Evolutionary conservation across 2,888 invertebrate species (phyloP).

Genomic region (Meganola albula): DNA sequence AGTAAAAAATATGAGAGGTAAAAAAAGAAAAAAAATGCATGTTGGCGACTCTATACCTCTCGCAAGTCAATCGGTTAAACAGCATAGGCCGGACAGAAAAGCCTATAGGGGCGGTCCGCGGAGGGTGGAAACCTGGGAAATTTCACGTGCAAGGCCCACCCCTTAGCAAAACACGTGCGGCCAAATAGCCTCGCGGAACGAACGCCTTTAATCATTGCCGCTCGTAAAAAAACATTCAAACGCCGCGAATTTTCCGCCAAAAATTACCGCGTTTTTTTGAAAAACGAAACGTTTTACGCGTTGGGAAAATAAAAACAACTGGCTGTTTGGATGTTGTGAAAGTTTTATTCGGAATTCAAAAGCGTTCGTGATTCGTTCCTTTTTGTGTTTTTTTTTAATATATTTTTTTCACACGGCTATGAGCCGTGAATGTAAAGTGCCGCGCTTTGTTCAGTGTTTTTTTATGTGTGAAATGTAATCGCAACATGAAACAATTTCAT

Average conservation of each 20-base stretch:
- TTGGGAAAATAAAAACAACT: no score
- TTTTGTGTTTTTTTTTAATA: slow-evolving; percentile 22
- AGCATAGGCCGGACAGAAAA: slow-evolving; percentile 78
- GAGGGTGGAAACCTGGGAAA: slow-evolving; percentile 78
- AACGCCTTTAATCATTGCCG: slow-evolving; percentile 70
- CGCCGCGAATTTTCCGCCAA: slow-evolving; percentile 31
- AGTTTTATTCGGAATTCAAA: slow-evolving; percentile 21
- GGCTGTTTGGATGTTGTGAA: no score
- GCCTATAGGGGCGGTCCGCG: slow-evolving; percentile 77
- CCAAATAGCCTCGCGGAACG: slow-evolving; percentile 70
- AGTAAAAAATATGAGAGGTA: not conserved
- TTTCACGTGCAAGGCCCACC: slow-evolving; percentile 74
- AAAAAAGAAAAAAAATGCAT: slow-evolving; percentile 10
- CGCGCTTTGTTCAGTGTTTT: slow-evolving; percentile 53
- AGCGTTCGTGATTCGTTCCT: slow-evolving; percentile 12
- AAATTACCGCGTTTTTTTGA: slow-evolving; percentile 36
- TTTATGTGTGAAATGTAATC: slow-evolving; percentile 62
- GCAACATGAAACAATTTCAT: slow-evolving; percentile 70
- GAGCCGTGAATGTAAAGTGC: slow-evolving; percentile 53
- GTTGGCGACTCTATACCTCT: slow-evolving; percentile 46
- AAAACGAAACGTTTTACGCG: no score
- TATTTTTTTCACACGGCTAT: slow-evolving; percentile 16
- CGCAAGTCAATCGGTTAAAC: slow-evolving; percentile 70
- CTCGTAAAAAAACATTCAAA: slow-evolving; percentile 52
- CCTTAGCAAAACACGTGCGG: slow-evolving; percentile 67